Evolutionary conservation across 2,797 vertebrate genomes (phyloP), one percentile per base, ranked within the genome.

Genomic region (Euthynnus affinis): DNA sequence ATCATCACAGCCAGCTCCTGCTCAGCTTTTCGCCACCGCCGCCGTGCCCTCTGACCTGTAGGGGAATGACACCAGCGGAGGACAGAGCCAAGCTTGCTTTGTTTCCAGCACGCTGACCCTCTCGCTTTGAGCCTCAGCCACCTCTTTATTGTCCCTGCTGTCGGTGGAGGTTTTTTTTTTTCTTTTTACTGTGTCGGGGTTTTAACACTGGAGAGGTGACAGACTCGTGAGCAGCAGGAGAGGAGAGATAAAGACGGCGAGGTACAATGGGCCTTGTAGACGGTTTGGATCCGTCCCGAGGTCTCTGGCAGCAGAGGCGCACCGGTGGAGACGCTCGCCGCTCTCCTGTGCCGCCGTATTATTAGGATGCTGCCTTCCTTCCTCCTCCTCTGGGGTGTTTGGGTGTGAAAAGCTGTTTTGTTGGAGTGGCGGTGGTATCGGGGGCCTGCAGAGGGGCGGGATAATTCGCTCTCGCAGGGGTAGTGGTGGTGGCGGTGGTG

Each of bases 361-460:
- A 72, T 76, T 74, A 69, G 74, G 80, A 76, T 37, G 37, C 49
- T 14, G 74, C 62, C 53, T 25, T 78, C 80, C 72, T 87, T 59
- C 53, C 23, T 78, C 80, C 72, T 87, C 88, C 77, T 86, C 62
- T 74, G 87, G 87, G 85, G 77, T 87, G 78, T 86, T 86, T 81
- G 81, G 83, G 76, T 64, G 75, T 87, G 80, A 90, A 92, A 93
- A 84, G 85, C 83, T 81, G 82, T 83, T 90, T 89, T 83, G 90
- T 85, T 87, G 78, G 75, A 72, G 78, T 55, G 71, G 85, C 25
- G 46, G 74, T 56, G 76, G 81, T 87, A 88, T 86, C 86, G 13
- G 3, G 64, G 87, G 65, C 65, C 77, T 81, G 87, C 85, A 88
- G 72, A 84, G 81, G 27, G 66, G 20, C 37, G 53, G 68, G 78